A percentile compares a stretch with the other conserved stretches of the same genome.
These are phyloP conservation scores for Monopis laevigella DNA, from an alignment of 2,888 invertebrate species.

Conservation along the genomic window DNA sequence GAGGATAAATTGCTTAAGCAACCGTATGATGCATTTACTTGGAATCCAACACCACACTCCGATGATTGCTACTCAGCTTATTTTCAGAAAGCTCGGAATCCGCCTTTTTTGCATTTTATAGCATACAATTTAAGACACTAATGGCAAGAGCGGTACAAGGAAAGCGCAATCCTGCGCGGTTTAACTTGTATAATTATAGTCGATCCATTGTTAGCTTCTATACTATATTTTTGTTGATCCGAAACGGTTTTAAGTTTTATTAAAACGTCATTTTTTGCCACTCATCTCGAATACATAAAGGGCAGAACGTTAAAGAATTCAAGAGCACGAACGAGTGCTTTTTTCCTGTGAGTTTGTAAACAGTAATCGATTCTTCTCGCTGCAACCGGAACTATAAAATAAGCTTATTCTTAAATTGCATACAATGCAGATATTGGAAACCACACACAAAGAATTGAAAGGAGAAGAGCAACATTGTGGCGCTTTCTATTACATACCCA, in stretches of 20 bases:
- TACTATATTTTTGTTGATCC: constrained; percentile 6
- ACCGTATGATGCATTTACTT: constrained; percentile 21
- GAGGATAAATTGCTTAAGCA: constrained; percentile 21
- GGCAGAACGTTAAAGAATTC: background rate
- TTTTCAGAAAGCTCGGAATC: constrained; percentile 27
- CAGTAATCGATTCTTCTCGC: constrained; percentile 42
- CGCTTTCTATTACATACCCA: constrained; percentile 38
- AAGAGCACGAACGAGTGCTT: constrained; percentile 1
- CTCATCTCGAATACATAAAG: constrained; percentile 2
- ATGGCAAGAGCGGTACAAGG: constrained; percentile 41
- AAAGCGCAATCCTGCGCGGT: constrained; percentile 27
- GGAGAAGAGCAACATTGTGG: constrained; percentile 10
- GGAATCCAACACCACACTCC: constrained; percentile 22
- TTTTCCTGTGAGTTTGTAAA: background rate
- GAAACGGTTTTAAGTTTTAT: constrained; percentile 8
- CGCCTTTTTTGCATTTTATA: constrained; percentile 47
- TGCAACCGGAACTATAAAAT: constrained; percentile 54
- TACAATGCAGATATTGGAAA: constrained; percentile 31
- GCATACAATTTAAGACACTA: constrained; percentile 42
- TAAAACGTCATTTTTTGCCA: constrained; percentile 1
- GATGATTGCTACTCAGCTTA: constrained; percentile 22
- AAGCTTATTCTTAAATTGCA: constrained; percentile 20
- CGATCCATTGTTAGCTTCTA: constrained; percentile 28
- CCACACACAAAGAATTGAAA: constrained; percentile 38
- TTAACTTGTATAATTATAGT: constrained; percentile 31